Evolutionary conservation across 1,140 invertebrate genomes (phyloP), one percentile per base, ranked within the genome.

Genomic region (Parasteatoda tepidariorum): DNA sequence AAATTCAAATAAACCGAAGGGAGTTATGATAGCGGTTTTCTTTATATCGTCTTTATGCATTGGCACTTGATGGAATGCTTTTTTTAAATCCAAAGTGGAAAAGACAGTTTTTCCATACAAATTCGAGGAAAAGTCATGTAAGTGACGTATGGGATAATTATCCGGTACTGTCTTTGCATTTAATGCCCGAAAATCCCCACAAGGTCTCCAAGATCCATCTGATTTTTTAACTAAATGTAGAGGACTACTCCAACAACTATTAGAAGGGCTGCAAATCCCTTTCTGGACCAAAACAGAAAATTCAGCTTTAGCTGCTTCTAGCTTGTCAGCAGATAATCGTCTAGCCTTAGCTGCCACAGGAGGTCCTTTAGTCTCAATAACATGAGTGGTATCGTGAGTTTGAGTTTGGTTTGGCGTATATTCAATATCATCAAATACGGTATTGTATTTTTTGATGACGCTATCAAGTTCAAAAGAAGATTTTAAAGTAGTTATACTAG

Each of bases 161-260:
- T 85, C 75, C 33, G 84, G 38, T 9, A 71, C 31, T n/a, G n/a
- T 85, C 22, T 2, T 2, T 13, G 59, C 64, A 31, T 85, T 85
- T n/a, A 82, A 54, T 2, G 11, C 26, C 31, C 83, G 1, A 64
- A 83, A 85, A 48, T 85, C 85, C 22, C 66, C 84, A 38, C 64
- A 59, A 2, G 55, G 62, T 55, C 76, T 2, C 84, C 64, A 85
- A 18, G 85, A 84, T n/a, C 61, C 57, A 24, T 33, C 59, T n/a
- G n/a, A 48, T 33, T 87, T 87, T 1, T 75, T 86, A 28, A 86
- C 85, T 57, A 87, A 78, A 73, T 85, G 85, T 2, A 87, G 55
- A 15, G 70, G 84, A n/a, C 86, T 87, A 5, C 73, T 55, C 71
- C 67, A 87, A 6, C 28, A 48, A 41, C 75, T 87, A 9, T 38